phyloP scores from a whole-genome alignment of 2,797 vertebrate species.

The Epinephelus awoara region DNA sequence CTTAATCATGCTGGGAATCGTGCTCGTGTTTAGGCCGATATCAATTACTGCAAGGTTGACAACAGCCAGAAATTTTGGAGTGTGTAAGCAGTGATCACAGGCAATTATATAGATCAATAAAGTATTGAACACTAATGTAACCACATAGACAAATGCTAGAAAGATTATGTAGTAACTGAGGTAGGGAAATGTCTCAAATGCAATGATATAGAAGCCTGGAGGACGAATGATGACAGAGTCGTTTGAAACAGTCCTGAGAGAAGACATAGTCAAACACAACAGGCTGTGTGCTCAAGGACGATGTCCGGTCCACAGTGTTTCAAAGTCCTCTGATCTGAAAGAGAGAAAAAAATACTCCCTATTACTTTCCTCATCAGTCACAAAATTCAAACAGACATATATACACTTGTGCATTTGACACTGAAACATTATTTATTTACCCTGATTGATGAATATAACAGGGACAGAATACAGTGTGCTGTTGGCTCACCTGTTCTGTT shows the following conservation, averaged over 20 bases:
- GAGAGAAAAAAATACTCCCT: not conserved
- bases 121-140: slow-evolving; percentile 62
- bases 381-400: not conserved
- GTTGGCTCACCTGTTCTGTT: not conserved
- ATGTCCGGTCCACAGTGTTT: too few species aligned
- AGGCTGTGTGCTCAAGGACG: too few species aligned
- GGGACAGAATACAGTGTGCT: not conserved
- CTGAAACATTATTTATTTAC: not conserved
- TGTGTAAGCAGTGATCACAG: slow-evolving; percentile 59
- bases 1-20: slow-evolving; percentile 76
- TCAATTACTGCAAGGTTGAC: slow-evolving; percentile 73
- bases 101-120: slow-evolving; percentile 67
- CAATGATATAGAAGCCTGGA: slow-evolving; percentile 72
- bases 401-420: not conserved
- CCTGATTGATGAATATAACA: not conserved
- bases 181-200: slow-evolving; percentile 56
- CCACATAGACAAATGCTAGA: slow-evolving; percentile 62
- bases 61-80: slow-evolving; percentile 75
- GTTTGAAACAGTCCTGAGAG: too few species aligned
- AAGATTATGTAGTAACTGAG: slow-evolving; percentile 69
- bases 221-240: not conserved
- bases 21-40: slow-evolving; percentile 60
- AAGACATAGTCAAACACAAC: too few species aligned
- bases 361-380: not conserved
- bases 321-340: too few species aligned